Evolutionary conservation across 2,113 vertebrate genomes (phyloP).

Genomic region (Notarius lentiginosus): DNA sequence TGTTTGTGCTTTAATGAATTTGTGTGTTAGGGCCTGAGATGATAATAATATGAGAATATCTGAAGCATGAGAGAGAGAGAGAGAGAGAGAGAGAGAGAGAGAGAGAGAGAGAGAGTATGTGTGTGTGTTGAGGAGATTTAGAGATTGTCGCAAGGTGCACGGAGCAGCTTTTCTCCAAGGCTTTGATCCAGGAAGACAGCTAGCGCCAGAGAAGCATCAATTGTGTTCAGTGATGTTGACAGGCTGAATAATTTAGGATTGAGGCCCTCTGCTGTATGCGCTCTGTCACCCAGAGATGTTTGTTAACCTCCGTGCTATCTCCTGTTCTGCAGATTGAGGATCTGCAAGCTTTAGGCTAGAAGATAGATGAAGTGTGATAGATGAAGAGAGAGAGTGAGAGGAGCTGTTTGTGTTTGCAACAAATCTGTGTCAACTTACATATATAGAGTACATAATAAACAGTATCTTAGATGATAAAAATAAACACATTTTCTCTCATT

Average conservation of each 20-base stretch:
- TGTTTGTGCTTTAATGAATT: slow-evolving; percentile 50
- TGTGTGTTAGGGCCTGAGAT: slow-evolving; percentile 39
- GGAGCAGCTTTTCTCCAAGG: slow-evolving; percentile 45
- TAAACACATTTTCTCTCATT: neutral
- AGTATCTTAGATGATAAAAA: neutral
- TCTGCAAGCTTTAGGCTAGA: slow-evolving; percentile 20
- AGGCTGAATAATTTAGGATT: slow-evolving; percentile 46
- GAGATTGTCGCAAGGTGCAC: slow-evolving; percentile 48
- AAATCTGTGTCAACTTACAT: neutral
- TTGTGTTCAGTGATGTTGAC: slow-evolving; percentile 36
- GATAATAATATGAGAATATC: slow-evolving; percentile 44
- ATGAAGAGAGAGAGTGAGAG: neutral
- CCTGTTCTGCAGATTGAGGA: slow-evolving; percentile 26
- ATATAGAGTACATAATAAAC: neutral
- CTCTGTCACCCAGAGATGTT: slow-evolving; percentile 31
- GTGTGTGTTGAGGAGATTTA: slow-evolving; percentile 39
- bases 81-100: neutral
- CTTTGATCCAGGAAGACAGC: slow-evolving; percentile 50
- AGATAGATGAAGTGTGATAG: slow-evolving; percentile 13
- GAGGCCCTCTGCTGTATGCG: neutral
- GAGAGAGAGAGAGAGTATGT: neutral
- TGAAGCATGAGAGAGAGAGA: slow-evolving; percentile 29
- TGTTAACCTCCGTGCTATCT: slow-evolving; percentile 39
- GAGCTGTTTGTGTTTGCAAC: slow-evolving; percentile 1
- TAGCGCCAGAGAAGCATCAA: slow-evolving; percentile 29